A percentile compares a stretch with the other conserved stretches of the same genome.
phyloP scores from a whole-genome alignment of 2,797 vertebrate genomes.

The Oryzias dopingdopingensis region DNA sequence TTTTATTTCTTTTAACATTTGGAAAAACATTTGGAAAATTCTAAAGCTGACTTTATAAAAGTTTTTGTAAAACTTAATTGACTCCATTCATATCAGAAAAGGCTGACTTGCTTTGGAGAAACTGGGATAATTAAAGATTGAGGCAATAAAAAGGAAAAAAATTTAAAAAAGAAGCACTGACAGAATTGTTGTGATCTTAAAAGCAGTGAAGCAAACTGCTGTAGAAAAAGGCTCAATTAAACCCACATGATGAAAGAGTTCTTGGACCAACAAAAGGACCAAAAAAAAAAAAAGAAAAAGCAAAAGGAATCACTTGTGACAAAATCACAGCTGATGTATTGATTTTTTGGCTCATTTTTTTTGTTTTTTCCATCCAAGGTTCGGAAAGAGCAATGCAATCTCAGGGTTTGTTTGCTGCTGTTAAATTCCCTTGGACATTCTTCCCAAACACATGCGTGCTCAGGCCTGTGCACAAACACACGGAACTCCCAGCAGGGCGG shows the following conservation, averaged over 20 bases:
- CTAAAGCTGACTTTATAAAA: no score
- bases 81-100: no score
- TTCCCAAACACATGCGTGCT: conserved; percentile 23
- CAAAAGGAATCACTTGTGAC: conserved; percentile 47
- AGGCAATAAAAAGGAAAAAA: conserved; percentile 14
- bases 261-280: conserved; percentile 60
- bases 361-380: conserved; percentile 59
- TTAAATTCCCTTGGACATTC: conserved; percentile 56
- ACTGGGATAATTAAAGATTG: no score
- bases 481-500: conserved; percentile 53
- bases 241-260: conserved; percentile 75
- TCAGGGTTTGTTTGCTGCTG: conserved; percentile 62
- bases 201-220: conserved; percentile 45
- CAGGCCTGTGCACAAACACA: conserved; percentile 51
- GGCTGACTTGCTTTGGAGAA: no score
- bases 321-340: conserved; percentile 76
- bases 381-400: conserved; percentile 72
- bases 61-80: no score
- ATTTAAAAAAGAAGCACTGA: conserved; percentile 25
- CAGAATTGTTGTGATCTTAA: conserved; percentile 23
- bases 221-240: conserved; percentile 65
- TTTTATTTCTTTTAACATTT: no score
- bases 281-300: conserved; percentile 18
- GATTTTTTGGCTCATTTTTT: conserved; percentile 61
- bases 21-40: no score